Evolutionary conservation across 2,888 invertebrate species (phyloP).

Genomic region (Trichogramma dendrolimi): DNA sequence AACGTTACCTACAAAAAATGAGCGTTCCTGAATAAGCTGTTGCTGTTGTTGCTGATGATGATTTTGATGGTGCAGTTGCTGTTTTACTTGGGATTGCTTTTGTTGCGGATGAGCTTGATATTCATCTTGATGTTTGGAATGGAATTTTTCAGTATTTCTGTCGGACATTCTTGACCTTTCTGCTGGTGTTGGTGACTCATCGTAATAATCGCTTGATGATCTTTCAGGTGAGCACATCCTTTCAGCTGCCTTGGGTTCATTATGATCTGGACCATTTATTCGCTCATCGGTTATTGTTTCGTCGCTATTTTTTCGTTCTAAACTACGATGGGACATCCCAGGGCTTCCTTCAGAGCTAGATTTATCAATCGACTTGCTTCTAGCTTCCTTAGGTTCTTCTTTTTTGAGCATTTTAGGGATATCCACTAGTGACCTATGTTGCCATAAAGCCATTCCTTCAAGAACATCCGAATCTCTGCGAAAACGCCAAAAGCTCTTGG

Average conservation of each 20-base stretch:
- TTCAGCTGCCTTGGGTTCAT: constrained; percentile 48
- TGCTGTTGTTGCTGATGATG: constrained; percentile 35
- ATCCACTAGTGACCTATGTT: constrained; percentile 77
- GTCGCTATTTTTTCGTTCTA: constrained; percentile 43
- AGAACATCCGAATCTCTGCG: constrained; percentile 71
- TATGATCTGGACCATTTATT: constrained; percentile 25
- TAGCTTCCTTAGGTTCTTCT: constrained; percentile 57
- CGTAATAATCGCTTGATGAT: constrained; percentile 8
- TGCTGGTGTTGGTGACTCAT: constrained; percentile 44
- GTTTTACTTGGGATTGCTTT: too few relatives aligned
- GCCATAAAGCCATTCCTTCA: constrained; percentile 84
- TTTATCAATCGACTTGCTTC: constrained; percentile 37
- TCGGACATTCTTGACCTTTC: constrained; percentile 41
- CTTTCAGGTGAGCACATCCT: constrained; percentile 46
- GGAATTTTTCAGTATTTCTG: background rate
- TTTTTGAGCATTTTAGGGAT: constrained; percentile 59
- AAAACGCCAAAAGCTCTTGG: constrained; percentile 83
- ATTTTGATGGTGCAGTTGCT: background rate
- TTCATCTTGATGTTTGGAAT: constrained; percentile 10
- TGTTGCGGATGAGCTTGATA: constrained; percentile 29
- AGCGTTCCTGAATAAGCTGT: constrained; percentile 41
- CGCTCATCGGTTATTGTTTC: constrained; percentile 45
- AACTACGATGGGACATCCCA: constrained; percentile 29
- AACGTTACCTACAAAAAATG: constrained; percentile 48
- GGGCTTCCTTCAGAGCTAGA: constrained; percentile 33